Evolutionary conservation across 2,113 vertebrate genomes (phyloP).

Genomic region (Urocynchramus pylzowi): DNA sequence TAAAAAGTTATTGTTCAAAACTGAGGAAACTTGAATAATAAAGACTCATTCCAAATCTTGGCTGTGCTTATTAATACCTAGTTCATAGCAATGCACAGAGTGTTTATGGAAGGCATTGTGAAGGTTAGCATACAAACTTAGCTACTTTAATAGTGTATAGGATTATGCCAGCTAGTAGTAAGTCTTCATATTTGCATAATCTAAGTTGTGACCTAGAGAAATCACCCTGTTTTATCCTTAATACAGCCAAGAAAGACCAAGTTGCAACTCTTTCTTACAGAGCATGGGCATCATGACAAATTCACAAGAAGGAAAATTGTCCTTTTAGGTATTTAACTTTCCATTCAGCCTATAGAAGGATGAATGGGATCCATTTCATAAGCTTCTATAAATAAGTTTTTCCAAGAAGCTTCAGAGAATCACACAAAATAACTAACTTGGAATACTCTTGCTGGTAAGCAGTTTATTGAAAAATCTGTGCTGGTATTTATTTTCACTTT

Average conservation of each 20-base stretch:
- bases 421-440: neutral
- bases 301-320: neutral
- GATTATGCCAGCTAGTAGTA: neutral
- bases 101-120: neutral
- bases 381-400: neutral
- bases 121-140: neutral
- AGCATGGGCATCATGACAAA: neutral
- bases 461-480: neutral
- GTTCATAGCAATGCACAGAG: neutral
- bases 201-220: neutral
- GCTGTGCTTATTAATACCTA: neutral
- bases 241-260: neutral
- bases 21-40: neutral
- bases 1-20: neutral
- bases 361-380: neutral
- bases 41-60: neutral
- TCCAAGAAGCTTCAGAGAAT: neutral
- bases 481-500: neutral
- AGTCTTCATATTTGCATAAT: neutral
- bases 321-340: neutral
- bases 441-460: neutral
- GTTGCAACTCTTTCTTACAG: neutral
- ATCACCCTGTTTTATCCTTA: neutral
- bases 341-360: neutral
- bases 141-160: neutral